These are phyloP conservation scores for Rhinichthys osculus DNA, from an alignment of 2,797 vertebrate species.

Conservation along the genomic window DNA sequence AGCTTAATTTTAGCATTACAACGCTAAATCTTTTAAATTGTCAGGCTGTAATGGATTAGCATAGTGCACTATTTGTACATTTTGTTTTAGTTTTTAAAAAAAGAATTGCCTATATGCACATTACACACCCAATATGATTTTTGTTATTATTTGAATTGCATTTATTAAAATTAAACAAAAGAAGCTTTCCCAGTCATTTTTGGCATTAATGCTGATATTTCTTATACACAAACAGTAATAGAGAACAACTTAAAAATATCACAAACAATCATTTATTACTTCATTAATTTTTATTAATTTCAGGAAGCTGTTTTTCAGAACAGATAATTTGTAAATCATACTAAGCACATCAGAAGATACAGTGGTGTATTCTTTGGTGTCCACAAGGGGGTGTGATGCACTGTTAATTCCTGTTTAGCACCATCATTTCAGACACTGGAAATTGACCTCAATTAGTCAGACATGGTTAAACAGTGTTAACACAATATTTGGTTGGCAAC, in stretches of 20 bases:
- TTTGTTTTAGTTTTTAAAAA: neutral
- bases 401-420: neutral
- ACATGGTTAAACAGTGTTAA: slow-evolving; percentile 11
- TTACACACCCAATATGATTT: neutral
- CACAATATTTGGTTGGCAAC: neutral
- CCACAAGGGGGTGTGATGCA: slow-evolving; percentile 76
- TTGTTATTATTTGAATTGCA: neutral
- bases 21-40: neutral
- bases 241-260: neutral
- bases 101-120: neutral
- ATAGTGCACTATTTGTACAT: neutral
- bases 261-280: slow-evolving; percentile 10
- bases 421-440: neutral
- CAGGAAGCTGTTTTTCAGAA: slow-evolving; percentile 1
- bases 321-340: neutral
- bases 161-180: neutral
- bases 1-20: neutral
- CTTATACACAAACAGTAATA: neutral
- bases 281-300: slow-evolving; percentile 3
- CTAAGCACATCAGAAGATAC: neutral
- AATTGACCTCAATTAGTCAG: neutral
- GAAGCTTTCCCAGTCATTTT: neutral
- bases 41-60: neutral
- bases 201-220: neutral
- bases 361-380: slow-evolving; percentile 44